These are phyloP conservation scores for Adoxophyes honmai DNA, from an alignment of 1,140 invertebrate species.

Conservation along the genomic window DNA sequence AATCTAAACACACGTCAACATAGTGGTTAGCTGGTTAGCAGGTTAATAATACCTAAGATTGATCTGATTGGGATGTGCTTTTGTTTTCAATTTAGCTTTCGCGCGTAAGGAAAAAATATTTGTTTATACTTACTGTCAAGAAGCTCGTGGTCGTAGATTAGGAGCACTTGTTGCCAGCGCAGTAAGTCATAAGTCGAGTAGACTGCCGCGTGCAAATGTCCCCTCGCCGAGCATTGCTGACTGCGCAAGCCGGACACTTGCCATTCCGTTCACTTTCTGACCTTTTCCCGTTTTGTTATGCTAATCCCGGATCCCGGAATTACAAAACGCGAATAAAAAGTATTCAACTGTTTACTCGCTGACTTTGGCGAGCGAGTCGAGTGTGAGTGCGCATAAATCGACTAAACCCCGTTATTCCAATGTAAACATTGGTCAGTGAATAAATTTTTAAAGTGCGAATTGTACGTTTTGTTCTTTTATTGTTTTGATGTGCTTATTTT, in stretches of 20 bases:
- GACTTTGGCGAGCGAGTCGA: slow-evolving; percentile 52
- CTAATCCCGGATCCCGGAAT: slow-evolving; percentile 65
- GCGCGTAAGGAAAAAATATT: no score
- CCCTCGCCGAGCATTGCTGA: slow-evolving; percentile 55
- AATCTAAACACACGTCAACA: no score
- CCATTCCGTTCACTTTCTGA: slow-evolving; percentile 71
- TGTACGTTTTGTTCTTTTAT: slow-evolving; percentile 10
- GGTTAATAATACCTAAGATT: no score
- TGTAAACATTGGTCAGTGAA: slow-evolving; percentile 32
- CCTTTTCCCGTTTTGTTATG: slow-evolving; percentile 75
- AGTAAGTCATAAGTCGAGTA: slow-evolving; percentile 24
- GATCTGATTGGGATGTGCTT: no score
- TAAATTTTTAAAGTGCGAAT: slow-evolving; percentile 18
- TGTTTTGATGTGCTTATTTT: not conserved
- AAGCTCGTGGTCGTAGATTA: no score
- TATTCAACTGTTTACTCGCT: slow-evolving; percentile 71
- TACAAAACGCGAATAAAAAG: slow-evolving; percentile 72
- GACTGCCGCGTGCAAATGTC: slow-evolving; percentile 25
- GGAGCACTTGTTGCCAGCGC: no score
- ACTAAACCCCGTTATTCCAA: slow-evolving; percentile 32
- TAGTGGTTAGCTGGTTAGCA: no score
- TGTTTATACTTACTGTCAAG: no score
- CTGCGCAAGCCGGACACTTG: slow-evolving; percentile 66
- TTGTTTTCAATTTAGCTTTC: no score
- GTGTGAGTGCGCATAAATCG: slow-evolving; percentile 69